Evolutionary conservation across 2,797 vertebrate genomes (phyloP), one percentile per base, ranked within the genome.

Genomic region (Siniperca scherzeri): DNA sequence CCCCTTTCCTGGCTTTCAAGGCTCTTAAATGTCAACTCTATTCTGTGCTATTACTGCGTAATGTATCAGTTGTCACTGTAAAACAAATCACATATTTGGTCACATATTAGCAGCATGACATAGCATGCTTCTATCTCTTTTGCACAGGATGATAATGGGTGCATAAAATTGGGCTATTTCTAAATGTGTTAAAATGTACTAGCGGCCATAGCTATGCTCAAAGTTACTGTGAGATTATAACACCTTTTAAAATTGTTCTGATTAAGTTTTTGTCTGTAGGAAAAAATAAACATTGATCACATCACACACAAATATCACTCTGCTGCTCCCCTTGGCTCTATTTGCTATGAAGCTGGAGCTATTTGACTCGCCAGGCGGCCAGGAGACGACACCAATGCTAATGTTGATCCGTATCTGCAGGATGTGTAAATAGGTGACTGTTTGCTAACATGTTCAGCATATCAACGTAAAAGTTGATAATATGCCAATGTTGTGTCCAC

Each of bases 1-100:
- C 13, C 3, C 7, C 6, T 66, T 57, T 61, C 19, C 44, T 62
- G 8, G 14, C 25, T 68, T 17, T 65, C 25, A 74, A 57, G 40
- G 53, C 11, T 60, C 53, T 44, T 60, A 36, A 53, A 60, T 55
- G 14, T 75, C 52, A n/a, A 9, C 61, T 64, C n/a, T 53, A 6
- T 74, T 75, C 22, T 61, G 1, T 27, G 17, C n/a, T 30, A 5
- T 69, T 55, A 55, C 42, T 55, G 22, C 2, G 17, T 21, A 56
- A n/a, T 46, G 17, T n/a, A 40, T 46, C 17, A 40, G 25, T 8
- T 42, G 14, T 60, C 10, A 36, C 21, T 48, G 13, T 42, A 12
- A 52, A 70, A 59, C 4, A 59, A 53, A n/a, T 69, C 12, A 57
- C 21, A 64, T 52, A n/a, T 68, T 67, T 67, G 27, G 16, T 61